Evolutionary conservation across 2,113 vertebrate genomes (phyloP), one percentile per base, ranked within the genome.

Genomic region (Dicentrarchus labrax): DNA sequence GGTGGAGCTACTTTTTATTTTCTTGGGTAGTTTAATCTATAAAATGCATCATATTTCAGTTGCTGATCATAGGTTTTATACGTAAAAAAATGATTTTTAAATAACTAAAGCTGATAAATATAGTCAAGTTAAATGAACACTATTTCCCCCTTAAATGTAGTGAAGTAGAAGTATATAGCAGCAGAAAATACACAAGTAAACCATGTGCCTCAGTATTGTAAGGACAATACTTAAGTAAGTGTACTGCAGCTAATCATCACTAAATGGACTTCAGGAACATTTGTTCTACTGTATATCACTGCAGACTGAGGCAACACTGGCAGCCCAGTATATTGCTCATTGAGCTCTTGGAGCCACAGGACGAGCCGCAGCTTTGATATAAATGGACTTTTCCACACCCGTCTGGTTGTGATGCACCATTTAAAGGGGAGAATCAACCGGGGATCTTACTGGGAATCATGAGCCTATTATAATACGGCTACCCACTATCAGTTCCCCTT

Each of bases 401-500:
- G 41, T 68, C 72, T 82, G 71, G 57, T 60, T 19, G 36, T 74
- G 71, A 82, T 70, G 76, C 79, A 53, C 60, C 62, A 22, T 80
- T 88, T 76, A 51, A 76, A 84, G 53, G 21, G 53, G 51, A 77
- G 64, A 70, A 82, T 84, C 71, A 80, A 86, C 59, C 6, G 12
- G 59, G 21, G 72, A 66, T 80, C 78, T 80, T 11, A 68, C 65
- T 51, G 80, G 61, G 68, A 45, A 77, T 90, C 76, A 60, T 65
- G 74, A 82, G 73, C 64, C 75, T 72, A 73, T 90, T 80, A 84
- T 76, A 75, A 76, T 64, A 9, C 72, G 53, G 73, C 62, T 80
- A 76, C 11, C 21, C 54, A 36, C 12, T 16, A 17, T 24, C 43
- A 72, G 36, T 11, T 62, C 53, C 47, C n/a, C 72, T 38, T 71